phyloP scores from a whole-genome alignment of 2,888 invertebrate species.

The Ptychoptera contaminata region DNA sequence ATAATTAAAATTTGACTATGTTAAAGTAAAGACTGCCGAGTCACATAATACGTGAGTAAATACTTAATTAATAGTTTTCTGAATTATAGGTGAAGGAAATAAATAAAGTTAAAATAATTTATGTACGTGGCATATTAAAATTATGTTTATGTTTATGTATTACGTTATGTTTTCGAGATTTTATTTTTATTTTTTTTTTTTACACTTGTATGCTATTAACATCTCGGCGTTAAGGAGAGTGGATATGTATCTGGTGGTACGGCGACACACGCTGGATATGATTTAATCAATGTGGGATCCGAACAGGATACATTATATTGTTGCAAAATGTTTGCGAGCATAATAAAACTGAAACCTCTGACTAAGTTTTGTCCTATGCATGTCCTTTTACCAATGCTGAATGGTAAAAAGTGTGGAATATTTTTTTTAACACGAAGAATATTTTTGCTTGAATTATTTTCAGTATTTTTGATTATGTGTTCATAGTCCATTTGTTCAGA shows the following conservation, averaged over 20 bases:
- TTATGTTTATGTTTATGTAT: no score
- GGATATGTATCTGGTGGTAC: constrained; percentile 57
- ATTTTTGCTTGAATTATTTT: constrained; percentile 17
- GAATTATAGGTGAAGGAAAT: no score
- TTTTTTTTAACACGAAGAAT: constrained; percentile 34
- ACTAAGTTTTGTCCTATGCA: constrained; percentile 73
- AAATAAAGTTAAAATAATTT: no score
- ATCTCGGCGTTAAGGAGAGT: constrained; percentile 40
- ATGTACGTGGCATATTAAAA: no score
- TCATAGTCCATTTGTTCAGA: constrained; percentile 28
- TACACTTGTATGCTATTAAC: neutral
- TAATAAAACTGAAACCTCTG: constrained; percentile 56
- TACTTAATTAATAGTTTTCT: no score
- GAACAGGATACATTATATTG: constrained; percentile 48
- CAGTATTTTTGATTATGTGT: constrained; percentile 1
- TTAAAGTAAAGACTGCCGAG: no score
- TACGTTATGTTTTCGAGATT: no score
- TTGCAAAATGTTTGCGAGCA: constrained; percentile 55
- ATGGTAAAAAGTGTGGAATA: constrained; percentile 63
- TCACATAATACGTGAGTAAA: no score
- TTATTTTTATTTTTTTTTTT: no score
- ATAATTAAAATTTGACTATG: no score
- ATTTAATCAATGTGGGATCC: constrained; percentile 35
- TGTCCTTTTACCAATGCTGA: constrained; percentile 73
- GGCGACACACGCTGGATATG: constrained; percentile 54